Evolutionary conservation across 2,797 vertebrate genomes (phyloP).

Genomic region (Distichodus sexfasciatus): DNA sequence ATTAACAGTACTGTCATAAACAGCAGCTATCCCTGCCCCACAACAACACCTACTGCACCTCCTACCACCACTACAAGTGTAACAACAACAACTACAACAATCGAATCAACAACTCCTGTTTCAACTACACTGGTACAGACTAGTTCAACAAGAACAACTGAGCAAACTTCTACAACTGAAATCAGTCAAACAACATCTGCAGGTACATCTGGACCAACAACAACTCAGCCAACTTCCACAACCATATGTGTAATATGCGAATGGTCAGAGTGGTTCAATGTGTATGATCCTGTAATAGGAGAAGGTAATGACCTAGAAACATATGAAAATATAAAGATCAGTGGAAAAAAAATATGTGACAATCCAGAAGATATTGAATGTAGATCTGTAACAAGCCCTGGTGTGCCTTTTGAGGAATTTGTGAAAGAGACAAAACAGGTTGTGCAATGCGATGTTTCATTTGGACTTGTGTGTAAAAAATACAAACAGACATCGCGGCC

Average conservation of each 20-base stretch:
- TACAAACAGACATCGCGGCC: constrained; percentile 30
- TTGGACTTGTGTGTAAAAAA: constrained; percentile 62
- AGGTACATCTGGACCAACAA: not conserved
- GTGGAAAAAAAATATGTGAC: constrained; percentile 53
- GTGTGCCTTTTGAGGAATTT: constrained; percentile 43
- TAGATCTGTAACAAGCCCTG: not conserved
- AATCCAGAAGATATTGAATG: constrained; percentile 56
- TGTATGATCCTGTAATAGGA: constrained; percentile 1
- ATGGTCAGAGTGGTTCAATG: constrained; percentile 72
- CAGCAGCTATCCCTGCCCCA: constrained; percentile 24
- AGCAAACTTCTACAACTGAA: no score
- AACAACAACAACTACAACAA: not conserved
- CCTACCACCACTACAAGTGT: not conserved
- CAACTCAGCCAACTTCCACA: constrained; percentile 14
- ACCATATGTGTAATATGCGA: constrained; percentile 56
- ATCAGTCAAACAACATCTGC: no score
- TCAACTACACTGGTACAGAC: not conserved
- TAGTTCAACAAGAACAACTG: no score
- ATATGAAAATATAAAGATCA: constrained; percentile 65
- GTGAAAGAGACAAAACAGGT: not conserved
- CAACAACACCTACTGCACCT: not conserved
- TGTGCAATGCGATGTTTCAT: constrained; percentile 52
- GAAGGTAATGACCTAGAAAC: constrained; percentile 68
- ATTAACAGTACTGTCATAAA: constrained; percentile 57
- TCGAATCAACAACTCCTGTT: not conserved